Evolutionary conservation across 2,113 vertebrate genomes (phyloP).

Genomic region (Ranitomeya imitator): DNA sequence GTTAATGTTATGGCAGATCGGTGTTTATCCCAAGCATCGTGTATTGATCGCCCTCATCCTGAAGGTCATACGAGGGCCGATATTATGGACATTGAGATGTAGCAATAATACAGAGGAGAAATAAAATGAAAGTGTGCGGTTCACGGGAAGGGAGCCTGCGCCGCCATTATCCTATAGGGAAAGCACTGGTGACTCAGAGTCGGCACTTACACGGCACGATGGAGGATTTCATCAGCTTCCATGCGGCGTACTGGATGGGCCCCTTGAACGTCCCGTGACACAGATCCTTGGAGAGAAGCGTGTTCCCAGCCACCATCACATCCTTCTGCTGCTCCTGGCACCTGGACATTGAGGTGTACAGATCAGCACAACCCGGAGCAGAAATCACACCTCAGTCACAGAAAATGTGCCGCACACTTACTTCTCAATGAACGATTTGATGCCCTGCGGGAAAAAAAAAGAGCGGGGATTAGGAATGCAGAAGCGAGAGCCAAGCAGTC

Average conservation of each 20-base stretch:
- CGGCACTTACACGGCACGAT: slow-evolving; percentile 40
- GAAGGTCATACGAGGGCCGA: too few relatives aligned
- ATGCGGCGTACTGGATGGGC: slow-evolving; percentile 40
- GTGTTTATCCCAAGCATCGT: background rate
- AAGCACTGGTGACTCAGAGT: background rate
- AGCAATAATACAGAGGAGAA: too few relatives aligned
- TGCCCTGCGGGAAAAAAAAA: slow-evolving; percentile 11
- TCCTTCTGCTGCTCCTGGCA: slow-evolving; percentile 42
- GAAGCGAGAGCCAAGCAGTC: background rate
- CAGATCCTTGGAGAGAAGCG: slow-evolving; percentile 47
- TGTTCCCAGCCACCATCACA: slow-evolving; percentile 22
- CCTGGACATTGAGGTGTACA: background rate
- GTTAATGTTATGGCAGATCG: background rate
- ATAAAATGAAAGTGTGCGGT: too few relatives aligned
- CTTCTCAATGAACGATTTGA: slow-evolving; percentile 51
- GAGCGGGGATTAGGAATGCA: too few relatives aligned
- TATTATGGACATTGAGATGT: too few relatives aligned
- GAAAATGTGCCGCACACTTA: background rate
- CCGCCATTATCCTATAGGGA: too few relatives aligned
- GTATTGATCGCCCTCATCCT: too few relatives aligned
- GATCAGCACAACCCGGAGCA: background rate
- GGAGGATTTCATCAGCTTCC: slow-evolving; percentile 43
- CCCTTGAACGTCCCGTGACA: slow-evolving; percentile 51
- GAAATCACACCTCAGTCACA: background rate
- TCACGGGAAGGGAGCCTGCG: too few relatives aligned